These are phyloP conservation scores for Drosophila engyochracea DNA, from an alignment of 2,888 invertebrate species.

Conservation along the genomic window DNA sequence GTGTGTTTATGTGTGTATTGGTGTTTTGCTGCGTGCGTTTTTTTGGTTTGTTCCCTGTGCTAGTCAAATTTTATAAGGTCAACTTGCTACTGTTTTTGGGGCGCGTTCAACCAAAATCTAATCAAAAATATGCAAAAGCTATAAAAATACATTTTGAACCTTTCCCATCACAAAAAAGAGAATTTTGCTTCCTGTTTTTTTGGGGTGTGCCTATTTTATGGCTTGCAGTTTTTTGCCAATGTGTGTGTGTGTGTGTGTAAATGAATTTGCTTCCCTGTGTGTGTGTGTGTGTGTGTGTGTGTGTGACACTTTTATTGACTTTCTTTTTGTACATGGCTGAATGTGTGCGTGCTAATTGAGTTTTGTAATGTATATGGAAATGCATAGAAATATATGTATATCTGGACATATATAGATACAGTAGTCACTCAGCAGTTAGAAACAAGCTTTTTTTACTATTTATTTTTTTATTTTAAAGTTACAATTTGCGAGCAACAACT, in stretches of 20 bases:
- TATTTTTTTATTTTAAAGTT: neutral
- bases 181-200: conserved; percentile 20
- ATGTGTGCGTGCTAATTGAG: conserved; percentile 50
- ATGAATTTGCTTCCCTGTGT: conserved; percentile 24
- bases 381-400: neutral
- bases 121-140: conserved; percentile 43
- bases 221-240: conserved; percentile 44
- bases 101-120: conserved; percentile 38
- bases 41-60: conserved; percentile 21
- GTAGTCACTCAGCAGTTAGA: neutral
- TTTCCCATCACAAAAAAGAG: neutral
- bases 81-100: conserved; percentile 45
- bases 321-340: conserved; percentile 22
- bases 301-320: conserved; percentile 47
- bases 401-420: neutral
- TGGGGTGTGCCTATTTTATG: conserved; percentile 64
- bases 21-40: conserved; percentile 33
- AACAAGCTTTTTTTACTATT: neutral
- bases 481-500: neutral
- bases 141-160: conserved; percentile 26
- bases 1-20: conserved; percentile 30
- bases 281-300: conserved; percentile 36
- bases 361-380: conserved; percentile 20
- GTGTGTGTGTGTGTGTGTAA: conserved; percentile 26
- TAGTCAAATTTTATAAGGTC: conserved; percentile 62